Evolutionary conservation across 2,888 invertebrate species (phyloP).

Genomic region (Aspidiotus destructor): DNA sequence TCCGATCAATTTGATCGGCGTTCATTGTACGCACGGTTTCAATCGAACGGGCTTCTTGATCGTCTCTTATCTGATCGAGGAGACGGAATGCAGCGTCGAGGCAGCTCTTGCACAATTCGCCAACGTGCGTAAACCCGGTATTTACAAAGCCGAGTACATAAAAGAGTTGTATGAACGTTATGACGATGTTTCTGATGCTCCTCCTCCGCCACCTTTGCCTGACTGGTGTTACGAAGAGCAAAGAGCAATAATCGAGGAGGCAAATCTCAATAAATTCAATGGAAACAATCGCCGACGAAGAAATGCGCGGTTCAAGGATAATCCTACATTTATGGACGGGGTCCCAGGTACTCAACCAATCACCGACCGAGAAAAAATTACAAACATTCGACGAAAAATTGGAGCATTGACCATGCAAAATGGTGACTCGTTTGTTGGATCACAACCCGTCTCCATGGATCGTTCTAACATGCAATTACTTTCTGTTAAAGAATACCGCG

Average conservation of each 20-base stretch:
- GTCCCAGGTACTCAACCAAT: constrained; percentile 68
- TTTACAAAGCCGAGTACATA: constrained; percentile 94
- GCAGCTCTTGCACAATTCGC: constrained; percentile 72
- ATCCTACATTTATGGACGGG: constrained; percentile 75
- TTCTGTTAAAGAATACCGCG: constrained; percentile 73
- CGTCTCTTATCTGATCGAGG: constrained; percentile 78
- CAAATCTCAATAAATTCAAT: constrained; percentile 1
- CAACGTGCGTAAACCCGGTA: constrained; percentile 75
- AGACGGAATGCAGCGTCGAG: constrained; percentile 71
- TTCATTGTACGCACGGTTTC: constrained; percentile 97
- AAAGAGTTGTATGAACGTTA: constrained; percentile 73
- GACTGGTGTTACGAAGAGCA: constrained; percentile 67
- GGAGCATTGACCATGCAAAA: constrained; percentile 59
- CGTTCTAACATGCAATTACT: constrained; percentile 64
- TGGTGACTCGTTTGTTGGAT: constrained; percentile 66
- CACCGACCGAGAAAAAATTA: constrained; percentile 51
- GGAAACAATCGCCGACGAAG: not conserved
- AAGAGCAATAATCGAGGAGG: not conserved
- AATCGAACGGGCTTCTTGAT: constrained; percentile 96
- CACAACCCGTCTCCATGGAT: constrained; percentile 96
- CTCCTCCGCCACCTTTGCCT: constrained; percentile 54
- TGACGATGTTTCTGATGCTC: constrained; percentile 54
- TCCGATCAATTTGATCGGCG: constrained; percentile 60
- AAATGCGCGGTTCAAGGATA: constrained; percentile 44
- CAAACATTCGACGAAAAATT: constrained; percentile 60